Evolutionary conservation across 2,113 vertebrate genomes (phyloP).

Genomic region (Columba livia): DNA sequence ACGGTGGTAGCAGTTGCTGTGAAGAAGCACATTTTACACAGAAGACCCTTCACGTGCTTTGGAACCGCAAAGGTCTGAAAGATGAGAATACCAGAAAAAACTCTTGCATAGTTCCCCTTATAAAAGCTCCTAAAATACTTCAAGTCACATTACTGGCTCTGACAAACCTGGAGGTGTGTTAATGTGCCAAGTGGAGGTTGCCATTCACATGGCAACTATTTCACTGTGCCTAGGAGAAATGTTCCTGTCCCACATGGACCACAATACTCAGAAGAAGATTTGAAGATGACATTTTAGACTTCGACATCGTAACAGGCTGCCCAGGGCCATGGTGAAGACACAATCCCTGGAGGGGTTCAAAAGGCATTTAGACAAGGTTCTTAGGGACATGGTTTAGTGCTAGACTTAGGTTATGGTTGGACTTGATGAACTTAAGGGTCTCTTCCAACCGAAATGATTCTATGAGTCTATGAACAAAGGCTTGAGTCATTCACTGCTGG

Average conservation of each 20-base stretch:
- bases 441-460: too few relatives aligned
- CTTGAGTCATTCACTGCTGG: not conserved
- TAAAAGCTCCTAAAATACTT: slow-evolving; percentile 40
- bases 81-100: not conserved
- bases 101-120: slow-evolving; percentile 1
- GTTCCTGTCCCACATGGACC: not conserved
- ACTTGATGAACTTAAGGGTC: too few relatives aligned
- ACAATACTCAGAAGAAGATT: not conserved
- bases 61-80: not conserved
- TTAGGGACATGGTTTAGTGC: too few relatives aligned
- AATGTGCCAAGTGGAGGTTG: not conserved
- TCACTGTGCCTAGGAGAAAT: not conserved
- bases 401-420: too few relatives aligned
- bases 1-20: not conserved
- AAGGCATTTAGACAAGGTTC: too few relatives aligned
- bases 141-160: not conserved
- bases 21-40: not conserved
- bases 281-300: not conserved
- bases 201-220: not conserved
- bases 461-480: too few relatives aligned
- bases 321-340: too few relatives aligned
- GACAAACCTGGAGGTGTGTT: not conserved
- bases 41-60: not conserved
- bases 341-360: too few relatives aligned
- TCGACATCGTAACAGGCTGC: not conserved